phyloP scores from a whole-genome alignment of 2,113 vertebrate genomes.

The Rhipidura dahli region DNA sequence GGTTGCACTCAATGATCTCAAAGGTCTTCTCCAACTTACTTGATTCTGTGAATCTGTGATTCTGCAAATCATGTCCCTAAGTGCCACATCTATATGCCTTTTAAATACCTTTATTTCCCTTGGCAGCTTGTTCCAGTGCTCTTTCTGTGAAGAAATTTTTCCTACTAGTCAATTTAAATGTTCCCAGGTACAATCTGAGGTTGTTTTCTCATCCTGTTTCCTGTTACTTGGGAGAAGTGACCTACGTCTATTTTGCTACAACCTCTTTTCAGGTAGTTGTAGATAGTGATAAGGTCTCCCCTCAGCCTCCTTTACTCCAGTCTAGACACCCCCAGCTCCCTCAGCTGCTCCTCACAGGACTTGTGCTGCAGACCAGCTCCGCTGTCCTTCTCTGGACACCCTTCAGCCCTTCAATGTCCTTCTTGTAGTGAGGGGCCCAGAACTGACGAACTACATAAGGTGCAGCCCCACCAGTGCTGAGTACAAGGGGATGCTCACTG shows the following conservation, averaged over 20 bases:
- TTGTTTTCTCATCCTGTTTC: neutral
- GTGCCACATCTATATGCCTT: neutral
- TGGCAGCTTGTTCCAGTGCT: neutral
- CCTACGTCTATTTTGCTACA: rapidly evolving
- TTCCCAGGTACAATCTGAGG: neutral
- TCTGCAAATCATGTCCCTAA: neutral
- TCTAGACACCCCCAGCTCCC: neutral
- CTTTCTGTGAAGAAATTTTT: neutral
- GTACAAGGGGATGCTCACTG: neutral
- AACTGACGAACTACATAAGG: neutral
- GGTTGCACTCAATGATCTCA: neutral
- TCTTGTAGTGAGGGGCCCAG: neutral
- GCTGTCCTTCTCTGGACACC: neutral
- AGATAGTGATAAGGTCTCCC: neutral
- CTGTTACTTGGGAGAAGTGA: neutral
- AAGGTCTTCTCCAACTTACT: neutral
- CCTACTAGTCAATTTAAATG: neutral
- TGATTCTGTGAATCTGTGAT: neutral
- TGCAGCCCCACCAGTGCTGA: neutral
- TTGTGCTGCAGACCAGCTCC: neutral
- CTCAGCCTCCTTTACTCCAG: neutral
- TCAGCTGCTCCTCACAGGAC: neutral
- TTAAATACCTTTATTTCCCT: neutral
- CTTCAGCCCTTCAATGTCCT: neutral
- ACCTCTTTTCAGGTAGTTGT: neutral